A percentile compares a stretch with the other conserved stretches of the same genome.
phyloP scores from a whole-genome alignment of 2,888 invertebrate genomes.

The Galerucella calmariensis region DNA sequence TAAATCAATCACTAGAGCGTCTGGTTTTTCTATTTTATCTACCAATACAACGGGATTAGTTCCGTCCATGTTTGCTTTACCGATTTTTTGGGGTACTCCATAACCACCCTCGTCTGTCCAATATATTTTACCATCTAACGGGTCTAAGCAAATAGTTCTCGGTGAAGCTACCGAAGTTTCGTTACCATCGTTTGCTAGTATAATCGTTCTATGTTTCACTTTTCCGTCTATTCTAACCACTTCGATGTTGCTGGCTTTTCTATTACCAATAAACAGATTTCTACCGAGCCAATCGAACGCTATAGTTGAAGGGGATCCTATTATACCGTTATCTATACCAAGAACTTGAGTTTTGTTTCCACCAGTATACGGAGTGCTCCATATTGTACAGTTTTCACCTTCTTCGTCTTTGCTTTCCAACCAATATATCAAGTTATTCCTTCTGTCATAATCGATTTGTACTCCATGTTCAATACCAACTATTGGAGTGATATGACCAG shows the following conservation, averaged over 20 bases:
- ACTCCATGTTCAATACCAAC: constrained; percentile 89
- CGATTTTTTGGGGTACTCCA: constrained; percentile 90
- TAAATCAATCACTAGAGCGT: constrained; percentile 87
- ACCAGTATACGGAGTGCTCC: constrained; percentile 84
- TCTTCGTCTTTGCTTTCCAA: constrained; percentile 82
- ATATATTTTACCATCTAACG: constrained; percentile 92
- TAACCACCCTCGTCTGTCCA: constrained; percentile 97
- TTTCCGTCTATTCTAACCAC: constrained; percentile 88
- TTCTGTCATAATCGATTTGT: constrained; percentile 92
- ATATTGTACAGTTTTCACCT: constrained; percentile 85
- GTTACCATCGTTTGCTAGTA: constrained; percentile 91
- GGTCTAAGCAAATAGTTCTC: constrained; percentile 88
- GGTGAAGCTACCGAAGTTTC: constrained; percentile 88
- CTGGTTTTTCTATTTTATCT: constrained; percentile 78
- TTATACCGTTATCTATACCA: constrained; percentile 84
- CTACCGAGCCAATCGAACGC: constrained; percentile 98
- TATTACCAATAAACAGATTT: constrained; percentile 93
- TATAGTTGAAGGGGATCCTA: constrained; percentile 89
- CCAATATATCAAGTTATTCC: constrained; percentile 87
- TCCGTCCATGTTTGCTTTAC: constrained; percentile 94
- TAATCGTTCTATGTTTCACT: constrained; percentile 82
- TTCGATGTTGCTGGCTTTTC: constrained; percentile 90
- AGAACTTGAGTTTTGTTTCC: constrained; percentile 87
- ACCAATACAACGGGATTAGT: constrained; percentile 79
- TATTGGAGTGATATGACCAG: constrained; percentile 85